Evolutionary conservation across 2,888 invertebrate species (phyloP).

Genomic region (Phorcus lineatus): DNA sequence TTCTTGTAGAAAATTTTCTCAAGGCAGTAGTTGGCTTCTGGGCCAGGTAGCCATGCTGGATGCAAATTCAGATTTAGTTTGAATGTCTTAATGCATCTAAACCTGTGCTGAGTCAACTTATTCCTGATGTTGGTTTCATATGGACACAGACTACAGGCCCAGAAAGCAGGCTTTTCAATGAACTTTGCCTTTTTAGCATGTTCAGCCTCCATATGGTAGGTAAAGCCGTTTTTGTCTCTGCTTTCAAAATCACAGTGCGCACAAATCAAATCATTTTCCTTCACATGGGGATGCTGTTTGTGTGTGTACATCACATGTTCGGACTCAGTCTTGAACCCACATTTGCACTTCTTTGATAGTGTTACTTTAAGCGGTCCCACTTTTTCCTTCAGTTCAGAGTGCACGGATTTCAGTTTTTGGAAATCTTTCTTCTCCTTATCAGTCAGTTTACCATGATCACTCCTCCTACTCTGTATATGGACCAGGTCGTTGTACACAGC

Average conservation of each 20-base stretch:
- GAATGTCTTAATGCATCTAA: slow-evolving; percentile 92
- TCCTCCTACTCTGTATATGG: slow-evolving; percentile 88
- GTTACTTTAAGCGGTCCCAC: slow-evolving; percentile 57
- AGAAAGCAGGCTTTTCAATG: slow-evolving; percentile 89
- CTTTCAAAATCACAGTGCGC: slow-evolving; percentile 89
- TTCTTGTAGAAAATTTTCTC: slow-evolving; percentile 65
- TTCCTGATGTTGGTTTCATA: slow-evolving; percentile 96
- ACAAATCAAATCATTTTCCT: slow-evolving; percentile 80
- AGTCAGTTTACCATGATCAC: slow-evolving; percentile 76
- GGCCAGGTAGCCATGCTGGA: slow-evolving; percentile 77
- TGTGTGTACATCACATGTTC: slow-evolving; percentile 81
- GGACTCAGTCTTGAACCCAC: slow-evolving; percentile 65
- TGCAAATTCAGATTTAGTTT: slow-evolving; percentile 89
- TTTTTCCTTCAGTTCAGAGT: slow-evolving; percentile 62
- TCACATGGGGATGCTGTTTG: slow-evolving; percentile 77
- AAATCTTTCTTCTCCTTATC: slow-evolving; percentile 79
- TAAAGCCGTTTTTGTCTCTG: slow-evolving; percentile 79
- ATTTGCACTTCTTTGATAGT: slow-evolving; percentile 54
- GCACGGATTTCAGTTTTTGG: slow-evolving; percentile 81
- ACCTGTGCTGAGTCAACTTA: slow-evolving; percentile 89
- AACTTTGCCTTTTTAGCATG: slow-evolving; percentile 89
- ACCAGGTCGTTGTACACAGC: slow-evolving; percentile 94
- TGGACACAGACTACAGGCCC: slow-evolving; percentile 94
- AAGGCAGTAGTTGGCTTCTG: slow-evolving; percentile 66
- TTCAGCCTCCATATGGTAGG: slow-evolving; percentile 93